Base-by-base conservation (phyloP, 2,888 invertebrate species). In the Aproaerema taeniolella region DNA sequence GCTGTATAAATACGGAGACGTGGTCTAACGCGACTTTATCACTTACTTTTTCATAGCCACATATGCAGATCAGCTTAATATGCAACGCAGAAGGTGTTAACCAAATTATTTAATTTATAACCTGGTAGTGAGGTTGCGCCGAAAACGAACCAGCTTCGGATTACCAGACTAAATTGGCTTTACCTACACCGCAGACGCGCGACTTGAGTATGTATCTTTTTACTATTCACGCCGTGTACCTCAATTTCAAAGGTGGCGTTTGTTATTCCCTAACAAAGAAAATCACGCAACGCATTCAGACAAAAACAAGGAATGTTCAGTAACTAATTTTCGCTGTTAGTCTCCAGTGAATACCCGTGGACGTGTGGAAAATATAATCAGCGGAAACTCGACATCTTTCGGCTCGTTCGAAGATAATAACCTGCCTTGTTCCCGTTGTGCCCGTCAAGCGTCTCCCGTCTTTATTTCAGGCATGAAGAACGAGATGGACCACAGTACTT, bases 251-350 rank as follows among this genome's bases (percentile, higher is more conserved):
- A 74, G 73, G 75, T 74, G 72, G 68, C 73, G 67, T 73, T 74
- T 78, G 76, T 77, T 82, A 79, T 81, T 74, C 70, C 63, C 72
- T 71, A 76, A 82, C 83, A 85, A 83, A 81, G 78, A 79, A 81
- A 85, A 85, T 82, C 83, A 79, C 80, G 74, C 74, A 69, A 72
- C 68, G 66, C 75, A 73, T 73, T 78, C 75, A 70, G 63, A 65
- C 60, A 70, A 71, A 80, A 82, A 81, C 80, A 82, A 79, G 75
- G 67, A 78, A 75, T 76, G 71, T 74, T 67, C 77, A 75, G 78
- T 82, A 85, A 85, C 86, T 85, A 86, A 85, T 86, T 86, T 86
- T 85, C 81, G 78, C 69, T 77, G 65, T 64, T 58, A 72, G 75
- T 82, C 86, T 86, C 86, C 52, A 55, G 86, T 67, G 86, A 70